These are phyloP conservation scores for Sebastes schlegelii DNA, from an alignment of 2,113 vertebrate species.

Conservation along the genomic window DNA sequence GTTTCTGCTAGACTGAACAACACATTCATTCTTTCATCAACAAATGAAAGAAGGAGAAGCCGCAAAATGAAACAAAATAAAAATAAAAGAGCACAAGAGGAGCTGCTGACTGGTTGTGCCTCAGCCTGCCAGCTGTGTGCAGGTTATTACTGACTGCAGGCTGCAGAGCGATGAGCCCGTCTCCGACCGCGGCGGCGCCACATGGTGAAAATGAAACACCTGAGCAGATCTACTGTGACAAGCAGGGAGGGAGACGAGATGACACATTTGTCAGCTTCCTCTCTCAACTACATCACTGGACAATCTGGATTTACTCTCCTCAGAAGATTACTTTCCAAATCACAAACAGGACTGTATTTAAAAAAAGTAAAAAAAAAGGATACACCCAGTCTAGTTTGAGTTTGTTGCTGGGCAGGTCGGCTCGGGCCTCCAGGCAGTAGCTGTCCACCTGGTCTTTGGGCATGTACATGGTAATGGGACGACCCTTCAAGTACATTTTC, in stretches of 20 bases:
- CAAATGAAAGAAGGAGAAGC: constrained; percentile 25
- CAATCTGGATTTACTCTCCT: constrained; percentile 13
- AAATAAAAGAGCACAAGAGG: constrained; percentile 46
- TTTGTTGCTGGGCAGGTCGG: constrained; percentile 91
- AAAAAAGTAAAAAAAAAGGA: constrained; percentile 83
- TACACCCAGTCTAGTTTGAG: constrained; percentile 99
- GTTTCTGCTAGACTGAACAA: constrained; percentile 28
- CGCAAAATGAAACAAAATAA: constrained; percentile 34
- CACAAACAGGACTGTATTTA: not conserved
- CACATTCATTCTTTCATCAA: constrained; percentile 30
- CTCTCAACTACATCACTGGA: constrained; percentile 20
- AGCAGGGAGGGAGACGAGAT: not conserved
- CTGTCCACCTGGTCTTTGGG: constrained; percentile 95
- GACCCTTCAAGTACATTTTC: constrained; percentile 98
- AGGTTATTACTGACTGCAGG: constrained; percentile 55
- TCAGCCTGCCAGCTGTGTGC: constrained; percentile 46
- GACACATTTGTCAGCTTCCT: constrained; percentile 18
- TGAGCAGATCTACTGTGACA: constrained; percentile 55
- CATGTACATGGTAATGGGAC: constrained; percentile 98
- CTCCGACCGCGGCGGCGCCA: constrained; percentile 15
- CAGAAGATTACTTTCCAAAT: constrained; percentile 7
- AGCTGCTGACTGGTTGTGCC: constrained; percentile 55
- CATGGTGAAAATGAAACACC: constrained; percentile 20
- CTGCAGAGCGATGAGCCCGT: constrained; percentile 35
- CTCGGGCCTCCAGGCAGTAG: constrained; percentile 94